Conservation (phyloP, 2,888 invertebrate species). For the Maniola hyperantus region DNA sequence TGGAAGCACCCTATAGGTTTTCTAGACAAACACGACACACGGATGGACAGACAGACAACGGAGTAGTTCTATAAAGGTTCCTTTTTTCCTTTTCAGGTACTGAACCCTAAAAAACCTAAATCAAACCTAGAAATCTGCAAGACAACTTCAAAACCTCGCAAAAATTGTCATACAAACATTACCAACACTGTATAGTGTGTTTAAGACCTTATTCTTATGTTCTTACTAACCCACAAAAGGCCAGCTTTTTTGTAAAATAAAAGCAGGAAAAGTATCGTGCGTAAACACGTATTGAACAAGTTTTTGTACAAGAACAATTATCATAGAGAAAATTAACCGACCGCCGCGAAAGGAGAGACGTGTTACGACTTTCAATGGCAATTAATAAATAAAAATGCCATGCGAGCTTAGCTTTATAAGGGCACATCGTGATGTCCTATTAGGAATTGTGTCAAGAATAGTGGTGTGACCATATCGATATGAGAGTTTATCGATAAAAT, state of each 20-base stretch:
- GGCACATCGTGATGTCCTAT: conserved; percentile 30
- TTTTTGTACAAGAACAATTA: conserved; percentile 33
- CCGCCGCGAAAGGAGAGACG: conserved; percentile 28
- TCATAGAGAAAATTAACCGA: conserved; percentile 36
- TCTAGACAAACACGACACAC: too few relatives aligned
- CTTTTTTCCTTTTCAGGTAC: too few relatives aligned
- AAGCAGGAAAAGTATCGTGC: conserved; percentile 26
- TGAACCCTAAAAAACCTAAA: too few relatives aligned
- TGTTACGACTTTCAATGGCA: conserved; percentile 48
- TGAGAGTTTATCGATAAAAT: conserved; percentile 8
- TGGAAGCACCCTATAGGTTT: too few relatives aligned
- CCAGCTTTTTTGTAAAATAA: conserved; percentile 1
- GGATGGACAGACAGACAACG: too few relatives aligned
- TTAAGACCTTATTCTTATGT: neutral
- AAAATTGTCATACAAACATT: too few relatives aligned
- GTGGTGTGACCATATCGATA: conserved; percentile 31
- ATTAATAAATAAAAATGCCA: conserved; percentile 50
- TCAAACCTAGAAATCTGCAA: too few relatives aligned
- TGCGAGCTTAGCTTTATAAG: conserved; percentile 43
- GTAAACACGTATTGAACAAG: conserved; percentile 17
- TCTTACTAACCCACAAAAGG: conserved; percentile 13
- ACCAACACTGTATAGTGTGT: neutral
- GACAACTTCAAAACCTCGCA: too few relatives aligned
- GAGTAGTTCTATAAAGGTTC: too few relatives aligned
- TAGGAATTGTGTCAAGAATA: conserved; percentile 37